Evolutionary conservation across 92 coral and sea anemone genomes (phyloP), one percentile per base, ranked within the genome.

Genomic region (Epizoanthus fatuus): DNA sequence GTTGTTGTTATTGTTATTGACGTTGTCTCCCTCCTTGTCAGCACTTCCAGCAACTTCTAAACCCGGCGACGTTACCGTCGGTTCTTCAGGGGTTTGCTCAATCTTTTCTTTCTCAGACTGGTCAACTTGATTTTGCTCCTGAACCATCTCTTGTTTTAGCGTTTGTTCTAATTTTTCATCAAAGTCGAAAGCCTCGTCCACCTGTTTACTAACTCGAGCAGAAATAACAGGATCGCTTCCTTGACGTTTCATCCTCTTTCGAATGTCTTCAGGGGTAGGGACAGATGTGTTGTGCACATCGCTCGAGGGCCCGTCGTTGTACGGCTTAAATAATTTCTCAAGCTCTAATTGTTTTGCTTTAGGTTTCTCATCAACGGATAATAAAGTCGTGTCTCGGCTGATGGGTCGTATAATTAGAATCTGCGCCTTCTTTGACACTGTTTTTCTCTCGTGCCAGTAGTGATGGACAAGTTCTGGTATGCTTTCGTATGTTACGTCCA

Each of bases 341-440:
- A 77, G 71, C 5, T 77, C 58, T 44, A 77, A 6, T 62, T 69
- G 11, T 44, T 77, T 62, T 29, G 86, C 78, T 20, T 79, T 66
- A 20, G 88, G 90, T 77, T 90, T 80, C 10, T 93, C 91, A 37
- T 92, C 98, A 45, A 92, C 94, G 13, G 92, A 82, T 12, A 95
- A 83, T 22, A 97, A 67, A 1, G 98, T 95, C 16, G 95, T 88
- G 69, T 97, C 99, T 2, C 98, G 93, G 71, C 98, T 97, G 14
- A 96, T 95, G 5, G 99, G 98, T 19, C 90, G 84, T 5, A 93
- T 86, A 0, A 97, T 79, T 4, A 93, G 79, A 19, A 94, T 91
- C 45, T 90, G 86, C 25, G 94, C 90, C 17, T 88, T 88, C 17
- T 86, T 88, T 13, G 98, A 89, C 4, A 97, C 87, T 15, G 98